phyloP scores from a whole-genome alignment of 2,797 vertebrate genomes.

The Neosilurus hyrtlii region DNA sequence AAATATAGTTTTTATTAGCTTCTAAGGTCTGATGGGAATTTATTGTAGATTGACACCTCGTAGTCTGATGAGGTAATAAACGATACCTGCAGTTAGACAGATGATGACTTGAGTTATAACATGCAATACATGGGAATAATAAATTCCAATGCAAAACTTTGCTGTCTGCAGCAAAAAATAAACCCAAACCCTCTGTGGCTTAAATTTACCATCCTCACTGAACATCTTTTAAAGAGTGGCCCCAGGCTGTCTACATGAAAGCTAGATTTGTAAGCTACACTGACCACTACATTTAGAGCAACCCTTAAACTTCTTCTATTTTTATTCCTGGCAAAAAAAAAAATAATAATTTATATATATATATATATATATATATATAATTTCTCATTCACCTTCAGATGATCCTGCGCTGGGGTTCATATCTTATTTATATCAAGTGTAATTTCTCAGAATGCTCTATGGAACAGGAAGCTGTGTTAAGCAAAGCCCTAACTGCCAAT shows the following conservation, averaged over 20 bases:
- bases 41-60: not conserved
- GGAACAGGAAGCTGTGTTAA: not conserved
- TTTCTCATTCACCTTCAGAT: not conserved
- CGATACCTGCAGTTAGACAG: not conserved
- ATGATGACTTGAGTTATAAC: not conserved
- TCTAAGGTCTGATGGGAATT: not conserved
- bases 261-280: conserved; percentile 5
- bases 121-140: not conserved
- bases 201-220: not conserved
- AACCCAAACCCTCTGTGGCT: not conserved
- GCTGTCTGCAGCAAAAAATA: not conserved
- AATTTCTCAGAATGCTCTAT: conserved; percentile 16
- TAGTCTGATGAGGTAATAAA: not conserved
- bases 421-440: conserved; percentile 16
- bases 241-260: not conserved
- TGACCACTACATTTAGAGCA: not conserved
- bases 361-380: not conserved
- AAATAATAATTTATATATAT: not conserved
- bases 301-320: not conserved
- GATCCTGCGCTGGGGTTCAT: not conserved
- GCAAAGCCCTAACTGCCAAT: not conserved
- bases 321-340: not conserved
- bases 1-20: too few relatives aligned
- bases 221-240: not conserved
- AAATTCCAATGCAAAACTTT: not conserved